A percentile compares a stretch with the other conserved stretches of the same genome.
Conservation (phyloP, 1,140 invertebrate species). For the Mactra quadrangularis region DNA sequence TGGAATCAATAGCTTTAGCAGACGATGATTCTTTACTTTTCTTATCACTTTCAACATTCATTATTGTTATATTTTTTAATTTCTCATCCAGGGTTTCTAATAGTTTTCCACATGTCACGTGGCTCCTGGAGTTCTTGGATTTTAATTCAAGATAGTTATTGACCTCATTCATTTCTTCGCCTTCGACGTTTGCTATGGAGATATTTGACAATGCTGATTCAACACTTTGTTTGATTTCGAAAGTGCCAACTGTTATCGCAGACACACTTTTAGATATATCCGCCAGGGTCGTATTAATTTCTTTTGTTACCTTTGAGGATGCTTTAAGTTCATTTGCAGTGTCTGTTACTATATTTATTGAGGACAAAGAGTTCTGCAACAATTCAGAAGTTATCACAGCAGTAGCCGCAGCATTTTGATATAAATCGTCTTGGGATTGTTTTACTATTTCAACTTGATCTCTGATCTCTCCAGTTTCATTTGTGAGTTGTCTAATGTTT, state of each 20-base stretch:
- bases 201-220: slow-evolving; percentile 16
- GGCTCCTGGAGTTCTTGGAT: neutral
- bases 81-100: slow-evolving; percentile 52
- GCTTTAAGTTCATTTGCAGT: neutral
- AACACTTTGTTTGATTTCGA: slow-evolving; percentile 27
- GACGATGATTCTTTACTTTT: neutral
- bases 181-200: slow-evolving; percentile 1
- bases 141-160: slow-evolving; percentile 18
- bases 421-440: slow-evolving; percentile 5
- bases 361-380: neutral
- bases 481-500: slow-evolving; percentile 9
- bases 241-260: slow-evolving; percentile 5
- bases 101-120: slow-evolving; percentile 24
- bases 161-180: neutral
- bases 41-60: neutral
- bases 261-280: slow-evolving; percentile 19
- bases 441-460: neutral
- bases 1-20: neutral
- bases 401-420: slow-evolving; percentile 3
- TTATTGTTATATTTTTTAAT: slow-evolving; percentile 47
- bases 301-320: neutral
- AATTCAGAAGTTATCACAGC: slow-evolving; percentile 15
- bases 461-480: slow-evolving; percentile 11
- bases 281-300: neutral
- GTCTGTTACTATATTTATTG: neutral